Base-by-base conservation (phyloP, 2,113 vertebrate species). In the Perca flavescens region DNA sequence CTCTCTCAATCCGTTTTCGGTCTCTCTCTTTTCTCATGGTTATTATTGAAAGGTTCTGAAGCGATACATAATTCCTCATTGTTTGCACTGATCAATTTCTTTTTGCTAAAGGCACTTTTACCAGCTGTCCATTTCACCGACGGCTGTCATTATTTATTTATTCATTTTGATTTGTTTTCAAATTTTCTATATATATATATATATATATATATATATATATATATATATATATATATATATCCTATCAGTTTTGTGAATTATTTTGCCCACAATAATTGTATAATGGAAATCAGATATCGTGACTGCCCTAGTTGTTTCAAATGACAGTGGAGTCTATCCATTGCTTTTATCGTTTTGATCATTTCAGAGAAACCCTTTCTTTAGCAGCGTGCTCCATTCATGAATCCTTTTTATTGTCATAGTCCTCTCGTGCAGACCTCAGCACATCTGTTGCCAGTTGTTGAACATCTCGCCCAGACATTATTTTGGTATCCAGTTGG, bases 401-500 rank as follows among this genome's bases (percentile, higher is more conserved):
- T n/a, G 5, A 21, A 8, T 60, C 7, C 5, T 31, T 47, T 70
- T 64, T 12, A 10, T 36, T 57, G 34, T 70, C 28, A 64, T 21
- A n/a, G 53, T 63, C 19, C 60, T 57, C 54, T 70, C 22, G 28
- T 83, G 72, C 72, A 60, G 56, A 66, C 46, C 76, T 87, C 79
- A 60, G 58, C 85, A 80, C 85, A 72, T 76, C 83, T 86, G 52
- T 83, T 74, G 79, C 80, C 66, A 65, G 78, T 65, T 85, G 84
- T 86, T 80, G 52, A 86, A 87, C 88, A 89, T 79, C 60, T 71
- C 68, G 14, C 58, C 68, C 65, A 43, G 63, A 83, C 74, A 86
- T 89, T 90, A 89, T 92, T 88, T 81, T 40, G 83, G 84, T 83
- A 74, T 76, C 69, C 74, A 66, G 77, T 60, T 64, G 73, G 77